A percentile compares a stretch with the other conserved stretches of the same genome.
Conservation (phyloP, 1,140 invertebrate genomes). For the Drosophila lacteicornis region DNA sequence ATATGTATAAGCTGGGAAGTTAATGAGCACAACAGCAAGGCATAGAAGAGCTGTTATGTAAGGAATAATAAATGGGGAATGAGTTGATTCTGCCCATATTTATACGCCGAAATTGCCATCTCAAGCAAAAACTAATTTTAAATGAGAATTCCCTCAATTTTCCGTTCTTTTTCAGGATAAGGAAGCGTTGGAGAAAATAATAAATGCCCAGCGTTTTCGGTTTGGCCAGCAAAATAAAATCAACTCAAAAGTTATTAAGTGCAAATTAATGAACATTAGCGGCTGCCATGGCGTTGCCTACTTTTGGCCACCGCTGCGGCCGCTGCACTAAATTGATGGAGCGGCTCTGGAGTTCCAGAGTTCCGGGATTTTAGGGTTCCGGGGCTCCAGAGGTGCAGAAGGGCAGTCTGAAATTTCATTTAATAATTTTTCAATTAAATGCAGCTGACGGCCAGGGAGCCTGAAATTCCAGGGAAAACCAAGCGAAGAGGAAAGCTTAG, state of each 20-base stretch:
- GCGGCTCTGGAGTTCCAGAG: conserved; percentile 6
- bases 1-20: conserved; percentile 67
- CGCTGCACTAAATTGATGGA: conserved; percentile 51
- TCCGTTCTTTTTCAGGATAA: conserved; percentile 34
- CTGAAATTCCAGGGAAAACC: conserved; percentile 22
- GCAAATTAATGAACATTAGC: conserved; percentile 82
- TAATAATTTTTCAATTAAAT: conserved; percentile 84
- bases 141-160: conserved; percentile 37
- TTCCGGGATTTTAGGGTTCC: background rate
- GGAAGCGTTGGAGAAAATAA: conserved; percentile 25
- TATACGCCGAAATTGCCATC: conserved; percentile 54
- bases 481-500: conserved; percentile 26
- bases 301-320: conserved; percentile 56
- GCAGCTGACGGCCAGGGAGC: conserved; percentile 61
- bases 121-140: conserved; percentile 70
- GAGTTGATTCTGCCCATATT: conserved; percentile 38
- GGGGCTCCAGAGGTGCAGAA: conserved; percentile 4
- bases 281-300: conserved; percentile 63
- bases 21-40: conserved; percentile 67
- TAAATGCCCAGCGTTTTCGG: conserved; percentile 25
- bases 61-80: conserved; percentile 16
- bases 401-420: conserved; percentile 67
- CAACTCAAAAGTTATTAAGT: conserved; percentile 80
- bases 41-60: conserved; percentile 44
- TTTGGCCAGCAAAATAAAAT: conserved; percentile 65